Conservation (phyloP, 2,113 vertebrate genomes). For the Quiscalus mexicanus region DNA sequence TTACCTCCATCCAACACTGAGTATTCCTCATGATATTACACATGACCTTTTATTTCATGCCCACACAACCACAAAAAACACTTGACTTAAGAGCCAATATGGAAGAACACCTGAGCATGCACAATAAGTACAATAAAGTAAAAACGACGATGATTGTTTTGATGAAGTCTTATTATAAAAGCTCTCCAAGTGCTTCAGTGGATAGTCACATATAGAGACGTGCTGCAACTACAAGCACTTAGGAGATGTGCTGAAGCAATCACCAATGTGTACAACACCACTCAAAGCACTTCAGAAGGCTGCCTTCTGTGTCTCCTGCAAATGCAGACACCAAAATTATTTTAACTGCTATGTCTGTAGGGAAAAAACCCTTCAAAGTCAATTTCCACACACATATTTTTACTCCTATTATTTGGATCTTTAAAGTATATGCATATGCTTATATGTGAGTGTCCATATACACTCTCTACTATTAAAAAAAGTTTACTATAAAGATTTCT, state of each 20-base stretch:
- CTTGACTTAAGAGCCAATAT: not conserved
- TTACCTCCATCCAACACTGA: not conserved
- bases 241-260: not conserved
- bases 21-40: not conserved
- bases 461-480: not conserved
- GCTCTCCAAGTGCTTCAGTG: not conserved
- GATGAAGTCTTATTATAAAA: not conserved
- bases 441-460: not conserved
- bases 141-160: not conserved
- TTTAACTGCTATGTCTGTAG: not conserved
- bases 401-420: not conserved
- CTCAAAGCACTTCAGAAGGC: not conserved
- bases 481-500: not conserved
- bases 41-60: not conserved
- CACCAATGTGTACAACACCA: rapidly evolving
- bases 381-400: not conserved
- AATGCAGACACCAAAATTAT: not conserved
- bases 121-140: not conserved
- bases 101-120: not conserved
- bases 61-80: not conserved
- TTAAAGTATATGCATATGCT: not conserved
- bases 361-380: not conserved
- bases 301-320: not conserved
- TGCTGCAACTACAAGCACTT: not conserved
- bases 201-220: not conserved